Evolutionary conservation across 2,797 vertebrate genomes (phyloP).

Genomic region (Karalla daura): DNA sequence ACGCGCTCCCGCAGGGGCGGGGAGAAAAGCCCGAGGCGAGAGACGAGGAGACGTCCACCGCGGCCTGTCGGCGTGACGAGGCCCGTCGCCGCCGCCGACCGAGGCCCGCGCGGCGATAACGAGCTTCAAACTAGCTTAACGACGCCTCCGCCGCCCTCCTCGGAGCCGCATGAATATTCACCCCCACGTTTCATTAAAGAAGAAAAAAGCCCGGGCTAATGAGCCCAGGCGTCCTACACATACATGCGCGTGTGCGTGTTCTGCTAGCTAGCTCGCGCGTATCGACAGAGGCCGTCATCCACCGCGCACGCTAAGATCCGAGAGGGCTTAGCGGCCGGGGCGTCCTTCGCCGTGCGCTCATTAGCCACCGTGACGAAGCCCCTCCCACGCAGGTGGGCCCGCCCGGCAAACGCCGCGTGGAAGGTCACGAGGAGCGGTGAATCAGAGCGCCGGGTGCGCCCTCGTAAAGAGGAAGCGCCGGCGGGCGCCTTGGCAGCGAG

Average conservation of each 20-base stretch:
- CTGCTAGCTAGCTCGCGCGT: conserved; percentile 46
- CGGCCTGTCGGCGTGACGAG: conserved; percentile 4
- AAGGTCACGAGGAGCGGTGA: conserved; percentile 55
- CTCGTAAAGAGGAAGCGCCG: not conserved
- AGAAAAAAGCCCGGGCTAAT: too few species aligned
- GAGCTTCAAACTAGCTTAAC: conserved; percentile 22
- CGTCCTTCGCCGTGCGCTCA: conserved; percentile 68
- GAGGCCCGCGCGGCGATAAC: too few species aligned
- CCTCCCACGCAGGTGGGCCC: conserved; percentile 59
- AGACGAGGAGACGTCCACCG: conserved; percentile 23
- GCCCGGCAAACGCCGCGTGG: conserved; percentile 61
- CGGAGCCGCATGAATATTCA: conserved; percentile 29
- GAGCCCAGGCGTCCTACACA: too few species aligned
- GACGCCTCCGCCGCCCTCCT: conserved; percentile 24
- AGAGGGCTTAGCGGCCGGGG: conserved; percentile 59
- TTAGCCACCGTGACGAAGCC: conserved; percentile 65
- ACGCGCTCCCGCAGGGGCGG: conserved; percentile 28
- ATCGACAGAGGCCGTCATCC: conserved; percentile 60
- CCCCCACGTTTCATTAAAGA: too few species aligned
- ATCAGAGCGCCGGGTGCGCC: conserved; percentile 25
- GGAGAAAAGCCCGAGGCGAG: conserved; percentile 1
- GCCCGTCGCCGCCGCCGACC: not conserved
- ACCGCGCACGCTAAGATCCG: conserved; percentile 48
- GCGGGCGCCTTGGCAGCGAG: not conserved
- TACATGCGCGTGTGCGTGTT: too few species aligned